Evolutionary conservation across 2,888 invertebrate species (phyloP), one percentile per base, ranked within the genome.

Genomic region (Elmis aenea): DNA sequence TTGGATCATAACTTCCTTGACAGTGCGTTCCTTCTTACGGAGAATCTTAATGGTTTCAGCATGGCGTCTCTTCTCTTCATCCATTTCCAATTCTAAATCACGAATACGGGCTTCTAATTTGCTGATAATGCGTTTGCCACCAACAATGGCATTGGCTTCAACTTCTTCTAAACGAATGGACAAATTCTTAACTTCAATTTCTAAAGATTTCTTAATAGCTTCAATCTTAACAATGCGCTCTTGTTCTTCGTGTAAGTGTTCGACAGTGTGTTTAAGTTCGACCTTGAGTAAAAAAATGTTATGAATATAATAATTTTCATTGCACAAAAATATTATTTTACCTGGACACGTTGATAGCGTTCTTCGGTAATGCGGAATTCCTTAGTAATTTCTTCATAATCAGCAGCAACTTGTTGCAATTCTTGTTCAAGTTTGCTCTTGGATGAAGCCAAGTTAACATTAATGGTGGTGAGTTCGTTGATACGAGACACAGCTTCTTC

Each of bases 351-450:
- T 75, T 93, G 93, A 78, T 83, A 93, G 72, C 93, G 86, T 72
- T 95, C 95, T 67, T 95, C 95, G 63, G 83, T 82, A 57, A 92
- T 81, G 70, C 89, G 85, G 62, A 95, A 77, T 70, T 95, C 94
- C 74, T 92, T 92, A 70, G 90, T 89, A 64, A 96, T 89, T 73
- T 99, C 99, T 67, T 99, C 97, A 69, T 97, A 92, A 72, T 99
- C 97, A 56, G 90, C 83, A 54, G 94, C 89, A 58, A 97, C 80
- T 55, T 87, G 85, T 33, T 81, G 73, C 60, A 95, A 75, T 71
- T 97, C 96, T 66, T 91, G 92, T 73, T 96, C 96, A 66, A 96
- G 78, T 75, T 94, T 94, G 66, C 87, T 84, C 79, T 89, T 96
- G 71, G 85, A 82, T 61, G 94, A 89, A 40, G 91, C 84, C 66